Percentiles rank a stretch among this genome's conserved stretches.
phyloP scores from a whole-genome alignment of 2,113 vertebrate species.

The Dicentrarchus labrax region DNA sequence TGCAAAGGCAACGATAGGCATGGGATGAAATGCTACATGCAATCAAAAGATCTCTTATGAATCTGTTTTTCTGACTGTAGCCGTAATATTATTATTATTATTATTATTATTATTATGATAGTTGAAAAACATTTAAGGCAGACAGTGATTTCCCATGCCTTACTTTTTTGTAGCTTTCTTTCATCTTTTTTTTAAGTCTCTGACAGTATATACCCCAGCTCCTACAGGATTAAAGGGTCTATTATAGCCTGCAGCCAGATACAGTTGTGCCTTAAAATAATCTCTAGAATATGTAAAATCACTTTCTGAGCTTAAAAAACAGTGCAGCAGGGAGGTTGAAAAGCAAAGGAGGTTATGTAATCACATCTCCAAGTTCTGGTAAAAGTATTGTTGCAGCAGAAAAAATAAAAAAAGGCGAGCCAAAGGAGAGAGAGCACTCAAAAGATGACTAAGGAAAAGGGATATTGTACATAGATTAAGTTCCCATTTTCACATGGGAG shows the following conservation, averaged over 20 bases:
- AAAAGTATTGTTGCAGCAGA: slow-evolving; percentile 22
- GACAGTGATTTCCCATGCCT: neutral
- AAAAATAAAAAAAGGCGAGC: slow-evolving; percentile 8
- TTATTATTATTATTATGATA: neutral
- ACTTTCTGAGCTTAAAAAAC: slow-evolving; percentile 27
- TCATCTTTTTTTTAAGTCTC: neutral
- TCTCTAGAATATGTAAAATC: slow-evolving; percentile 43
- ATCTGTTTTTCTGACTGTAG: neutral
- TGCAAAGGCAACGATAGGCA: slow-evolving; percentile 14
- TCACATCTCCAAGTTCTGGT: slow-evolving; percentile 31
- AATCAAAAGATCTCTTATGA: neutral
- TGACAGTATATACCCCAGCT: slow-evolving; percentile 9
- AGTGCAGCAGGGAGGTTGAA: neutral
- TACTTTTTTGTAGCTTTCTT: neutral
- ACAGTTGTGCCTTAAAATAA: slow-evolving; percentile 39
- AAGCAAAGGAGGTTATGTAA: slow-evolving; percentile 41
- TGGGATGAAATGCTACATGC: neutral
- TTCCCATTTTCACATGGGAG: neutral
- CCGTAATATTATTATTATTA: neutral
- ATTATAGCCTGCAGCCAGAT: slow-evolving; percentile 45
- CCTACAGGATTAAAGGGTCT: slow-evolving; percentile 28
- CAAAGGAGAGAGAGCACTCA: neutral
- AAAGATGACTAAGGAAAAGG: neutral
- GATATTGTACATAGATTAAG: slow-evolving; percentile 9
- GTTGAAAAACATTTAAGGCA: neutral